Percentiles rank a stretch among this genome's conserved stretches.
Conservation (phyloP, 2,113 vertebrate species). For the Pleuronectes platessa region DNA sequence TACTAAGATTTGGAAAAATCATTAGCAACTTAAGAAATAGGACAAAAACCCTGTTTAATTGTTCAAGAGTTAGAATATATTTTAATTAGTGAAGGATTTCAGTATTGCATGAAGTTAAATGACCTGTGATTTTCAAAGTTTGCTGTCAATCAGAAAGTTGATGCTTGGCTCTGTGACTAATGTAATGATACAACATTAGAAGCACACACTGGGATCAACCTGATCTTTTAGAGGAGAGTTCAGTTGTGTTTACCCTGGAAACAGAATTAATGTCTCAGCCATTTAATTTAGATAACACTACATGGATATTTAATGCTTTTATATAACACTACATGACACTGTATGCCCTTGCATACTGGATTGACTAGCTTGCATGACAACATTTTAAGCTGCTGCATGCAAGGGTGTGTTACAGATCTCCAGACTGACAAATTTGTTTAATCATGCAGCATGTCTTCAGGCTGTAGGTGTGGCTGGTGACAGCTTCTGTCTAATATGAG, state of each 20-base stretch:
- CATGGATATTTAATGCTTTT: no score
- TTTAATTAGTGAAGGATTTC: no score
- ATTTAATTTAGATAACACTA: conserved; percentile 3
- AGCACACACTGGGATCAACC: not conserved
- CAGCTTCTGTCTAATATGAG: not conserved
- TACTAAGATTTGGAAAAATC: no score
- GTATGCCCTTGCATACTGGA: conserved; percentile 43
- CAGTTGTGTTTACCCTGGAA: not conserved
- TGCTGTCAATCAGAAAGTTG: not conserved
- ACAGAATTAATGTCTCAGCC: conserved; percentile 26
- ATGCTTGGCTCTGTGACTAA: not conserved
- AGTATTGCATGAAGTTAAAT: not conserved
- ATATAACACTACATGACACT: no score
- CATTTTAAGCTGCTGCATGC: not conserved
- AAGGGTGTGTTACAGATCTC: conserved; percentile 36
- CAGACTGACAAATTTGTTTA: conserved; percentile 1
- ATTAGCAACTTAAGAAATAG: no score
- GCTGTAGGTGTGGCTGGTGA: conserved; percentile 31
- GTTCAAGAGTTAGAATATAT: no score
- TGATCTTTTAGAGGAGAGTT: not conserved
- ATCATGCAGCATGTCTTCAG: conserved; percentile 10
- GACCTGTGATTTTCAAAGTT: not conserved
- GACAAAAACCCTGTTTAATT: no score
- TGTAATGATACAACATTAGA: not conserved
- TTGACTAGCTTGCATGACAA: conserved; percentile 34